Percentiles rank a stretch among this genome's conserved stretches.
phyloP scores from a whole-genome alignment of 2,888 invertebrate species.

The Platypus cylindrus region DNA sequence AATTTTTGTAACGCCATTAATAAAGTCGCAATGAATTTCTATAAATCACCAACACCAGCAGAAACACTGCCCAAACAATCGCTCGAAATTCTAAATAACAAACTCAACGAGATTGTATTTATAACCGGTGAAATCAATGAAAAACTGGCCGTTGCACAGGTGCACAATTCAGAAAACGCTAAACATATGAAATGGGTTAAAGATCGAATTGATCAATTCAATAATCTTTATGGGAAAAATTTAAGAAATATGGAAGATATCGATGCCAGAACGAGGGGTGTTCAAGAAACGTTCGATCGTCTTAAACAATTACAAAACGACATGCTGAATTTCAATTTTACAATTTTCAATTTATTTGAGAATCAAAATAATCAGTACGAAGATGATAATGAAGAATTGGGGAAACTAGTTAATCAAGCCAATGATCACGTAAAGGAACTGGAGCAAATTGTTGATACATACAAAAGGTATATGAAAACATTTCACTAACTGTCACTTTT shows the following conservation, averaged over 20 bases:
- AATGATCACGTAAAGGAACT: constrained; percentile 39
- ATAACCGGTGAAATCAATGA: constrained; percentile 19
- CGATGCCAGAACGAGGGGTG: constrained; percentile 15
- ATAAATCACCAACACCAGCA: constrained; percentile 18
- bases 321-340: constrained; percentile 16
- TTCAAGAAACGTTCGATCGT: constrained; percentile 18
- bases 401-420: constrained; percentile 35
- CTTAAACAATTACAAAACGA: constrained; percentile 19
- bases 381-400: constrained; percentile 25
- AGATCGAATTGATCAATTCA: constrained; percentile 19
- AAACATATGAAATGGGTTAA: constrained; percentile 17
- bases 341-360: constrained; percentile 30
- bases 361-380: constrained; percentile 28
- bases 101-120: constrained; percentile 18
- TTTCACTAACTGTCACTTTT: not conserved
- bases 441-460: constrained; percentile 36
- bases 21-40: too few relatives aligned
- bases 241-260: constrained; percentile 17
- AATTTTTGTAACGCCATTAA: constrained; percentile 31
- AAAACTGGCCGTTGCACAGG: constrained; percentile 16
- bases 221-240: constrained; percentile 16
- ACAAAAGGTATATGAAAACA: constrained; percentile 21
- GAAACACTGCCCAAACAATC: constrained; percentile 18
- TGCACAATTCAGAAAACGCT: constrained; percentile 20
- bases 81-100: constrained; percentile 20